Base-by-base conservation (phyloP, 1,140 invertebrate species). In the Schlechtendalia chinensis region DNA sequence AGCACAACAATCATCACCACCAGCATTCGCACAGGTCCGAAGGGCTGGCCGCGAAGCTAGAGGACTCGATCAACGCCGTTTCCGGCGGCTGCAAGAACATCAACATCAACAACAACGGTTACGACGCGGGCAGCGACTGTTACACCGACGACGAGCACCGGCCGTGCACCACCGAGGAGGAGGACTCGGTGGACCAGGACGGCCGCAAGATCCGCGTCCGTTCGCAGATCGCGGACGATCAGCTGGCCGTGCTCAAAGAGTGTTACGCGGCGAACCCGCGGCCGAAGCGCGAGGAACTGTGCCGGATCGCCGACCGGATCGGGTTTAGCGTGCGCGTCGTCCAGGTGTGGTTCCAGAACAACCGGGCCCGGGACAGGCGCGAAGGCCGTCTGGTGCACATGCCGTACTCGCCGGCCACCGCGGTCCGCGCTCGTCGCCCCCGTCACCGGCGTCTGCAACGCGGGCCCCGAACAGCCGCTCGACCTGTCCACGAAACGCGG, bases 281-380 rank as follows among this genome's bases (percentile, higher is more conserved):
- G 74, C 97, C 97, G 1, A 96, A 96, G 84, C 92, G 96, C 72
- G 96, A 97, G 82, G 96, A 98, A 85, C 91, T 98, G 83, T 90
- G 91, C 24, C 90, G 91, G 84, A 94, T 99, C 83, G 95, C 96
- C 0, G 91, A 95, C 54, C 91, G 93, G 83, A 93, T 98, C 72
- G 93, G 94, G 45, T 93, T 98, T 83, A 91, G 96, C 47, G 94
- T 96, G 53, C 89, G 96, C 65, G 96, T 98, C 5, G 96, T 99
- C 10, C 96, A 98, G 87, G 93, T 94, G 5, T 99, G 97, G 97
- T 99, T 99, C 86, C 97, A 99, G 88, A 98, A 99, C 86, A 96
- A 95, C 83, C 89, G 97, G 77, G 97, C 96, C 0, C 89, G 96
- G 53, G 95, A 97, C 84, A 90, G 96, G 45, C 89, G 94, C 82